Evolutionary conservation across 2,797 vertebrate species (phyloP).

Genomic region (Melanotaenia boesemani): DNA sequence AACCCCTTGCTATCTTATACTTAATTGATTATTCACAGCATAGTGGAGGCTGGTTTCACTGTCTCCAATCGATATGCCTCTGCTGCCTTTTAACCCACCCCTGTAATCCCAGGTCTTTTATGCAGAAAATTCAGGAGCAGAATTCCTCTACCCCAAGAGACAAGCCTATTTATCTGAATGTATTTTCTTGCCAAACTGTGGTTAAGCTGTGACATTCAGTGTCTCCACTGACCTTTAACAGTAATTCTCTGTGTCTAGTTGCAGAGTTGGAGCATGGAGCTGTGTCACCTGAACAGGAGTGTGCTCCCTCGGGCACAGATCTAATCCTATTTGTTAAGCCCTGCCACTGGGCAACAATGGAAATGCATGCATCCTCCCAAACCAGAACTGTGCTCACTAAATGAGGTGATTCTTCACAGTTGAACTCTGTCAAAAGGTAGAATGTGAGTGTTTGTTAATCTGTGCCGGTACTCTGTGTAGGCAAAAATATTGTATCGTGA

Average conservation of each 20-base stretch:
- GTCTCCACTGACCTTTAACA: constrained; percentile 81
- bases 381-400: constrained; percentile 56
- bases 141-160: constrained; percentile 71
- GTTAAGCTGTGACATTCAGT: constrained; percentile 82
- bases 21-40: constrained; percentile 79
- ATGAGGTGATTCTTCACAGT: constrained; percentile 68
- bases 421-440: constrained; percentile 57
- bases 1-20: constrained; percentile 53
- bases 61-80: constrained; percentile 78
- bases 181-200: constrained; percentile 73
- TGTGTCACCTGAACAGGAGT: constrained; percentile 72
- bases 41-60: constrained; percentile 73
- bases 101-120: constrained; percentile 75
- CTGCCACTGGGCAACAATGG: constrained; percentile 72
- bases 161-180: constrained; percentile 77
- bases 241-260: constrained; percentile 76
- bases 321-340: constrained; percentile 84
- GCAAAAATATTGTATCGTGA: constrained; percentile 28
- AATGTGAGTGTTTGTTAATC: constrained; percentile 24
- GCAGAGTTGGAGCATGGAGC: constrained; percentile 51
- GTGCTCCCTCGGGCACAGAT: constrained; percentile 65
- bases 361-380: constrained; percentile 66
- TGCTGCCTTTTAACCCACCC: constrained; percentile 73
- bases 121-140: constrained; percentile 69
- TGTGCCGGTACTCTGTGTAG: constrained; percentile 17